Base-by-base conservation (phyloP, 2,113 vertebrate genomes). In the Oreochromis tanganicae region DNA sequence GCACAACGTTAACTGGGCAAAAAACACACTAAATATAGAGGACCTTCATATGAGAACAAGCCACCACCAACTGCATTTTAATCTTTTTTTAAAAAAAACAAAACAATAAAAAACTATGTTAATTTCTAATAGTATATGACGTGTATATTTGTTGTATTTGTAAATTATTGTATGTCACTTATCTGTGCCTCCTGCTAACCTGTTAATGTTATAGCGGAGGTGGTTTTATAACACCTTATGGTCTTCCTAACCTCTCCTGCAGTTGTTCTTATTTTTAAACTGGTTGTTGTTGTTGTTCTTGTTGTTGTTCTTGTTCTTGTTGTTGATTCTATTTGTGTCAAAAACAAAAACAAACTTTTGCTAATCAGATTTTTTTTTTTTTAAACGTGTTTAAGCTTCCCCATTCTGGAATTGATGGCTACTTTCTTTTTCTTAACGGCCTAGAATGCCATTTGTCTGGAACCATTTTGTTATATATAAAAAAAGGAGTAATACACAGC, bases 281-380 rank as follows among this genome's bases (percentile, higher is more conserved):
- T 19, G 57, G 32, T 9, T 29, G 16, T 0, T 9, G 29, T 32
- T 29, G 29, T 9, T 27, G 12, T 3, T 21, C 1, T 11, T 11
- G 1, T 1, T 27, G 12, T 3, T 21, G 1, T 11, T 11, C 1
- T 2, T n/a, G 0, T 5, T 19, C 1, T 32, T 32, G 29, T 17
- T 63, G 59, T 63, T 63, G 59, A 63, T 36, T 7, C 0, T 4
- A n/a, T 3, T 63, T 63, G 32, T 36, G 17, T 36, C 59, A 17
- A 36, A 63, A 36, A 36, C 59, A 34, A 63, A 63, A 66, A 36
- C 32, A 12, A 63, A 7, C 1, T n/a, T 66, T 63, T 36, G 32
- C 59, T 63, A 63, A 63, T 66, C 6, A 36, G 61, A 12, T 63
- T 63, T 24, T 24, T 24, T 24, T 24, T n/a, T 61, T 38, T 66